phyloP scores from a whole-genome alignment of 1,140 invertebrate genomes.

The Meloidogyne exigua region DNA sequence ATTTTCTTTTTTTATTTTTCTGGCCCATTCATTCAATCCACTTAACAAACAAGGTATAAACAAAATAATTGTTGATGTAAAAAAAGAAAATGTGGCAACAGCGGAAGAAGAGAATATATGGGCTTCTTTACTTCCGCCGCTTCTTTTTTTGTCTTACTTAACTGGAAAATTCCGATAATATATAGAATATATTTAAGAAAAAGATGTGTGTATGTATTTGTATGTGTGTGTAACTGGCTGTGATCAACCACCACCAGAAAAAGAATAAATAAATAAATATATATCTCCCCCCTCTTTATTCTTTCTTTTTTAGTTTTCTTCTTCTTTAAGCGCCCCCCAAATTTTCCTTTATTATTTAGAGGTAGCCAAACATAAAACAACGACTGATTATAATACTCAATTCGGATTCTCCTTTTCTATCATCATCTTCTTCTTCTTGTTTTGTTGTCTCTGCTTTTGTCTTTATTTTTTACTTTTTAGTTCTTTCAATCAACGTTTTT shows the following conservation, averaged over 20 bases:
- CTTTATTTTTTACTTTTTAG: not conserved
- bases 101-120: slow-evolving; percentile 6
- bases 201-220: not conserved
- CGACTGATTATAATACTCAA: not conserved
- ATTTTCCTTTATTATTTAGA: no score
- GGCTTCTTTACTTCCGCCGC: slow-evolving; percentile 12
- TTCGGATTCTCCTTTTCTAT: not conserved
- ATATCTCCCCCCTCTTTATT: not conserved
- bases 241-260: not conserved
- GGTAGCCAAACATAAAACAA: not conserved
- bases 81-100: not conserved
- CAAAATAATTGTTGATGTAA: not conserved
- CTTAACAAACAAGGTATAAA: slow-evolving; percentile 11
- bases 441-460: not conserved
- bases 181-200: no score
- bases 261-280: not conserved
- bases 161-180: not conserved
- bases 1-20: not conserved
- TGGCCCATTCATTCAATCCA: not conserved
- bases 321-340: not conserved
- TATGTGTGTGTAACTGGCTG: not conserved
- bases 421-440: not conserved
- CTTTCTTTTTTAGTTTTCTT: not conserved
- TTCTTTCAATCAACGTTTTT: not conserved
- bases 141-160: not conserved